A percentile compares a stretch with the other conserved stretches of the same genome.
phyloP scores from a whole-genome alignment of 2,888 invertebrate genomes.

The Trypoxylon attenuatum region DNA sequence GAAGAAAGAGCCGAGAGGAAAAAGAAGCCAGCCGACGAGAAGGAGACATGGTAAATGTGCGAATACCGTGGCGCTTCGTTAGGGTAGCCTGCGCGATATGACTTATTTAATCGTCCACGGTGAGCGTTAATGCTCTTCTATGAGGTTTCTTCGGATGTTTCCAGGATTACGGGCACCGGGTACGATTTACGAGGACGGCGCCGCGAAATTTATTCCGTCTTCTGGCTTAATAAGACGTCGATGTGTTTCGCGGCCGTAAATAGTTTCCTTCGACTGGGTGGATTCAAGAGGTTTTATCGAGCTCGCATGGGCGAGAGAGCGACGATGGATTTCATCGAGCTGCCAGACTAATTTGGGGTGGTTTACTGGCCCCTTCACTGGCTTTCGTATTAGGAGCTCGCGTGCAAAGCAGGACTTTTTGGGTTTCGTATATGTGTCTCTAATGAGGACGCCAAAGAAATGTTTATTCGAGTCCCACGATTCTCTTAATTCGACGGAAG shows the following conservation, averaged over 20 bases:
- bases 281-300: too few species aligned
- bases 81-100: constrained; percentile 53
- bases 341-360: too few species aligned
- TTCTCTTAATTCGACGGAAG: too few species aligned
- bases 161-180: constrained; percentile 23
- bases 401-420: too few species aligned
- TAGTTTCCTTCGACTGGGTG: too few species aligned
- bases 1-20: constrained; percentile 25
- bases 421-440: too few species aligned
- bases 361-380: too few species aligned
- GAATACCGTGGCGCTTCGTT: constrained; percentile 54
- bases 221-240: constrained; percentile 9
- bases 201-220: background rate
- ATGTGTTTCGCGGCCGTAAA: constrained; percentile 2
- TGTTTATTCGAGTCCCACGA: too few species aligned
- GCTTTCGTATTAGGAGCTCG: too few species aligned
- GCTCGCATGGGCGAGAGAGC: too few species aligned
- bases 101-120: constrained; percentile 62
- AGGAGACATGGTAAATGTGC: constrained; percentile 27
- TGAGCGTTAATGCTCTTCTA: constrained; percentile 44
- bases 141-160: constrained; percentile 29
- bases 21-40: constrained; percentile 38
- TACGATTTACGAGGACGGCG: constrained; percentile 36
- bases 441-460: too few species aligned
- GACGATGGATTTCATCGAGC: too few species aligned